These are phyloP conservation scores for Trematocara zebra DNA, from an alignment of 2,113 vertebrate genomes.

Conservation along the genomic window DNA sequence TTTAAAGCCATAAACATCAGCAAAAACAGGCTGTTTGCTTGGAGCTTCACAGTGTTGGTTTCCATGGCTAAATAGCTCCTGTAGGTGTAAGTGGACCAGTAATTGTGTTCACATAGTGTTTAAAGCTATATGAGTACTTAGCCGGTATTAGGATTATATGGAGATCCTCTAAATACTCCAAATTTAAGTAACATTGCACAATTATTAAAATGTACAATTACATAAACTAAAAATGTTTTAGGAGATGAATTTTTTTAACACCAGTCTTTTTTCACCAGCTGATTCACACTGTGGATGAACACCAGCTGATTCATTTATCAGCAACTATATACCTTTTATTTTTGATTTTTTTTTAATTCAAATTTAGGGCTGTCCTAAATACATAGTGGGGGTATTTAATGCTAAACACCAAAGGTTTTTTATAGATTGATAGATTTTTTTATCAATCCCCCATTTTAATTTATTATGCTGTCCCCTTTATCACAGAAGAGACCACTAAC, in stretches of 20 bases:
- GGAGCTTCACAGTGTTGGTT: neutral
- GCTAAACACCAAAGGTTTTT: neutral
- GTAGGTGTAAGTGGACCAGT: neutral
- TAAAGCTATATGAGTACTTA: neutral
- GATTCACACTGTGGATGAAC: neutral
- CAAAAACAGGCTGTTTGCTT: neutral
- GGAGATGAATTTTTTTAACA: neutral
- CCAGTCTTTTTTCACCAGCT: neutral
- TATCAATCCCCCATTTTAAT: neutral
- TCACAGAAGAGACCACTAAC: neutral
- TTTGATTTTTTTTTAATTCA: neutral
- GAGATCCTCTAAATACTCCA: neutral
- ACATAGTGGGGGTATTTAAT: neutral
- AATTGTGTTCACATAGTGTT: neutral
- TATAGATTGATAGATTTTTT: neutral
- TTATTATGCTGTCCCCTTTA: neutral
- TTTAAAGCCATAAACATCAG: neutral
- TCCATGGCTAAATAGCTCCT: neutral
- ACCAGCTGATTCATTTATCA: neutral
- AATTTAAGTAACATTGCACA: neutral
- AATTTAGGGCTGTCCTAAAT: neutral
- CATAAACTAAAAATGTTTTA: neutral
- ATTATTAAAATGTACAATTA: neutral
- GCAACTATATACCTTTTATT: neutral
- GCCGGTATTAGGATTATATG: neutral